Evolutionary conservation across 92 coral and sea anemone species (phyloP), one percentile per base, ranked within the genome.

Genomic region (Chrysogorgia sp.): DNA sequence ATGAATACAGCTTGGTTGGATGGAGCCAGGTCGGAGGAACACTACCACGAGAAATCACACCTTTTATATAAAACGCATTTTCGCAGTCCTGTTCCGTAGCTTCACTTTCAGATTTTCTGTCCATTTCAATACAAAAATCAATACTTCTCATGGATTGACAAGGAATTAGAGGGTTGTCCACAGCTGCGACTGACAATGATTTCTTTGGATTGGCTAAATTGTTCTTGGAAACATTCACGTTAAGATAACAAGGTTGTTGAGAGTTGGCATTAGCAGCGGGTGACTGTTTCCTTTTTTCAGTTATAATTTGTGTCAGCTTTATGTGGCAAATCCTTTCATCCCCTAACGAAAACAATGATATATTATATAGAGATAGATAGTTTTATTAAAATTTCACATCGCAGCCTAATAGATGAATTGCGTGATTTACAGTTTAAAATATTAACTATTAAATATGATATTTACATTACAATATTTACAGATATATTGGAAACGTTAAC

Each of bases 11-110:
- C 65, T 89, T 89, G 1, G 89, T 67, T 20, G 92, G 87, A 63
- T 96, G 97, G 31, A 96, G 74, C 96, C 96, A 96, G 33, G 92
- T 72, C 40, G 97, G 97, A 30, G 91, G 89, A 14, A 96, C 74
- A 32, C 66, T 66, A 1, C 65, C 69, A 24, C 87, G 85, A 40
- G 75, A 71, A 19, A 89, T 43, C 1, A 84, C 97, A 33, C 99
- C 99, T 69, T 88, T 88, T 64, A 96, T 87, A 1, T 21, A 24
- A 72, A 72, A 72, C 12, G 50, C 75, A 48, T 80, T 81, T 45
- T 77, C 83, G 58, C 26, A 43, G 20, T 56, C 76, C 13, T 24
- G 40, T 58, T 23, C 47, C 21, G 13, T 40, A 34, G 56, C 7
- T 20, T 50, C 60, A 40, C 17, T 57, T 15, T 71, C 71, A 60